Conservation (phyloP, 2,888 invertebrate species). For the Aporophyla nigra region DNA sequence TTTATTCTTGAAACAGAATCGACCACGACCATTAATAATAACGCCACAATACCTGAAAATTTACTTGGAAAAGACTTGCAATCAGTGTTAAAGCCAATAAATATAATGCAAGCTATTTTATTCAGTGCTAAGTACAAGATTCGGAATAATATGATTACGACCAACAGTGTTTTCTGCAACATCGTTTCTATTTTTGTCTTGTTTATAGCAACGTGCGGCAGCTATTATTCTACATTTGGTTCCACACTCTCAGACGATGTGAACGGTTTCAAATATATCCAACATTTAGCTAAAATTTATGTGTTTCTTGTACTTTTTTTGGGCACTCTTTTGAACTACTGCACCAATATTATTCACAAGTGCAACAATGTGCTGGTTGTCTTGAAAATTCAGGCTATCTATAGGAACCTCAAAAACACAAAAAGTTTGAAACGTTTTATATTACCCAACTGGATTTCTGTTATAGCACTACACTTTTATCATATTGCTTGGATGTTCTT, state of each 20-base stretch:
- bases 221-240: neutral
- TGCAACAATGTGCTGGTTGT: neutral
- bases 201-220: neutral
- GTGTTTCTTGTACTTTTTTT: neutral
- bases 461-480: neutral
- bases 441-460: neutral
- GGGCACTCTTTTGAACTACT: neutral
- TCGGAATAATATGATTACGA: neutral
- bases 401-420: neutral
- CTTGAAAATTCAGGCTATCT: neutral
- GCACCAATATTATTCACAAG: neutral
- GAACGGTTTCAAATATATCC: slow-evolving; percentile 7
- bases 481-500: slow-evolving; percentile 2
- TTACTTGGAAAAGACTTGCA: neutral
- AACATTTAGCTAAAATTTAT: slow-evolving; percentile 1
- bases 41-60: neutral
- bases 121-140: slow-evolving; percentile 1
- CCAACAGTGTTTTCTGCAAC: neutral
- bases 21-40: neutral
- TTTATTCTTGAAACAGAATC: neutral
- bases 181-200: neutral
- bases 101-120: neutral
- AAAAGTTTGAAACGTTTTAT: neutral
- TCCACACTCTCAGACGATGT: neutral
- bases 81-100: neutral